Conservation (phyloP, 2,888 invertebrate genomes). For the Hetaerina titia region DNA sequence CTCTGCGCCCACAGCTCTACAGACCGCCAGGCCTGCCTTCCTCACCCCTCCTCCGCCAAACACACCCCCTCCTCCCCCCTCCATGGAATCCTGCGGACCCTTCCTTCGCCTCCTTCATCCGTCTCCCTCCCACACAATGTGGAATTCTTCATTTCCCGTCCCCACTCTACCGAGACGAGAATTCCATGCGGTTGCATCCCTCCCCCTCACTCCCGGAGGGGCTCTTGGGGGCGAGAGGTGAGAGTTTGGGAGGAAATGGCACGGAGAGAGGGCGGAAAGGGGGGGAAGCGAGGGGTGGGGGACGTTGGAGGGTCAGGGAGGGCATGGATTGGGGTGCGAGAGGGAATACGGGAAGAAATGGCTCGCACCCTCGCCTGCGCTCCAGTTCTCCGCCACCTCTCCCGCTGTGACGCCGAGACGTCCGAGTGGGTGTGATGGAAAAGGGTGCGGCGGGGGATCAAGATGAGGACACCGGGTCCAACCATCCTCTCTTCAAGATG, state of each 20-base stretch:
- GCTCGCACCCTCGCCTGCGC: background rate
- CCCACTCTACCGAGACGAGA: conserved; percentile 14
- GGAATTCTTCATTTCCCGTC: conserved; percentile 65
- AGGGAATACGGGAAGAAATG: background rate
- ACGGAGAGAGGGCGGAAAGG: background rate
- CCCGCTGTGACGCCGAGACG: background rate
- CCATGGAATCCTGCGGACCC: background rate
- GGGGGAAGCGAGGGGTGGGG: background rate
- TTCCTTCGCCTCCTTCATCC: background rate
- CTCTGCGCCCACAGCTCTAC: background rate
- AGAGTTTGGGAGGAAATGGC: conserved; percentile 3
- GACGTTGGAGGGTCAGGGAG: background rate
- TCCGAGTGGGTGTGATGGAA: background rate
- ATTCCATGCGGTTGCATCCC: background rate
- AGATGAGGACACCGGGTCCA: conserved; percentile 52
- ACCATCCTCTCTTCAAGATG: no score
- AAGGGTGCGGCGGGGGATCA: background rate
- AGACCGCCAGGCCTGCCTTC: background rate
- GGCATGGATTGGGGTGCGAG: background rate
- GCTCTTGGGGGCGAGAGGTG: background rate
- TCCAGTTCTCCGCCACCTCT: background rate
- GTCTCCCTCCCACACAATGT: background rate
- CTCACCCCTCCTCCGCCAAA: background rate
- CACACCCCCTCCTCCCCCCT: background rate
- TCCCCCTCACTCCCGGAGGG: background rate